Percentiles rank a stretch among this genome's conserved stretches.
Evolutionary conservation across 1,140 invertebrate genomes (phyloP).

Genomic region (Bombus picipes): DNA sequence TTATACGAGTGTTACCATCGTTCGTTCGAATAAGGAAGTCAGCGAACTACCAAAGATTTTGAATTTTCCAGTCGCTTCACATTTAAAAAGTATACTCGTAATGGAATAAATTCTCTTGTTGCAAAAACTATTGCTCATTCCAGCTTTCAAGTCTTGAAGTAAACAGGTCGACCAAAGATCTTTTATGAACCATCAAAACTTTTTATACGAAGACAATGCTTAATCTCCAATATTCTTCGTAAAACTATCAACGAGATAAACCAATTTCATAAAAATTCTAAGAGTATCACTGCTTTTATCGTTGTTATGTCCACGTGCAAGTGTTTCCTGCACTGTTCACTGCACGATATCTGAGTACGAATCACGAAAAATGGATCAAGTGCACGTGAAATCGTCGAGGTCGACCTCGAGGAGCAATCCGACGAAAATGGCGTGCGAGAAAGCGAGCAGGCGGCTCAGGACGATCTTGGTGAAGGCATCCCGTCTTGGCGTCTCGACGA

Average conservation of each 20-base stretch:
- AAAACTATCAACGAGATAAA: background rate
- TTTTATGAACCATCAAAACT: no score
- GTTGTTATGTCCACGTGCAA: background rate
- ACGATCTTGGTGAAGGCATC: slow-evolving; percentile 78
- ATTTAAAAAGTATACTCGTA: no score
- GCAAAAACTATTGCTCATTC: no score
- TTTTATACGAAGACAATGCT: no score
- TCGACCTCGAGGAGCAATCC: slow-evolving; percentile 73
- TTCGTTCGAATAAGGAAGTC: no score
- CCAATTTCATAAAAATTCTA: background rate
- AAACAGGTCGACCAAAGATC: no score
- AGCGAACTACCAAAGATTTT: no score
- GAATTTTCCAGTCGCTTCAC: no score
- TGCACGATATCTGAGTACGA: background rate
- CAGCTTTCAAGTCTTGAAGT: no score
- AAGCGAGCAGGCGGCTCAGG: slow-evolving; percentile 75
- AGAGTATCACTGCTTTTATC: no score
- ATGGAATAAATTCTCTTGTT: no score
- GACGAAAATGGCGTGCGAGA: slow-evolving; percentile 80
- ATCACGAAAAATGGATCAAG: slow-evolving; percentile 71
- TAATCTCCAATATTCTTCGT: background rate
- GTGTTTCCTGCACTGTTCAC: background rate
- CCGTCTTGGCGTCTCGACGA: slow-evolving; percentile 73
- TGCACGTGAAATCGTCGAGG: slow-evolving; percentile 74
- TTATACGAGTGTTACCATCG: no score